Evolutionary conservation across 2,888 invertebrate genomes (phyloP).

Genomic region (Hermaeophaga mercurialis): DNA sequence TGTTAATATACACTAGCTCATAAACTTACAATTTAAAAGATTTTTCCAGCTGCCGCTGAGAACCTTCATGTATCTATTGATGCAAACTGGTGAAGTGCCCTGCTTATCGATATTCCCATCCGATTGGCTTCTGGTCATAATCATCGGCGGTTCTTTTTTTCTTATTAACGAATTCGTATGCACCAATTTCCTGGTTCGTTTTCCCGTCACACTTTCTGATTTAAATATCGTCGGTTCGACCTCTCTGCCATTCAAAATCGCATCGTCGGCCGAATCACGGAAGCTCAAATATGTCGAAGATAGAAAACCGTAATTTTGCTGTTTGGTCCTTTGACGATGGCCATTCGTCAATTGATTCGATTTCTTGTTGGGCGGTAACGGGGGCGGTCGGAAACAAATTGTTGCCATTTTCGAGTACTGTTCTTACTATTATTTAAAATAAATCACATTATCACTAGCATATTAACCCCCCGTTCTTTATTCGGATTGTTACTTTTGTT

Average conservation of each 20-base stretch:
- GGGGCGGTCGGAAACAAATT: constrained; percentile 64
- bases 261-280: constrained; percentile 62
- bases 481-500: constrained; percentile 5
- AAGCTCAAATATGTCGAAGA: constrained; percentile 65
- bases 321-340: constrained; percentile 30
- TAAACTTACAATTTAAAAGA: constrained; percentile 77
- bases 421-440: not conserved
- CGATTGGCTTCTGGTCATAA: constrained; percentile 70
- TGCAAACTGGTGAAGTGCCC: constrained; percentile 43
- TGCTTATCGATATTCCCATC: constrained; percentile 68
- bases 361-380: constrained; percentile 63
- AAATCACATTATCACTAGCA: no score
- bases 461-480: not conserved
- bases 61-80: constrained; percentile 73
- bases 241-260: constrained; percentile 47
- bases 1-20: no score
- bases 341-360: constrained; percentile 35
- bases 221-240: constrained; percentile 35
- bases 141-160: constrained; percentile 40
- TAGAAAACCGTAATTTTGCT: constrained; percentile 49
- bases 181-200: constrained; percentile 46
- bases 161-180: constrained; percentile 60
- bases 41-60: constrained; percentile 83
- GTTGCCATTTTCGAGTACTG: constrained; percentile 58
- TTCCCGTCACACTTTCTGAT: constrained; percentile 33